Evolutionary conservation across 35 echinoderm and acorn worm species (phyloP), one percentile per base, ranked within the genome.

Genomic region (Acanthaster planci): DNA sequence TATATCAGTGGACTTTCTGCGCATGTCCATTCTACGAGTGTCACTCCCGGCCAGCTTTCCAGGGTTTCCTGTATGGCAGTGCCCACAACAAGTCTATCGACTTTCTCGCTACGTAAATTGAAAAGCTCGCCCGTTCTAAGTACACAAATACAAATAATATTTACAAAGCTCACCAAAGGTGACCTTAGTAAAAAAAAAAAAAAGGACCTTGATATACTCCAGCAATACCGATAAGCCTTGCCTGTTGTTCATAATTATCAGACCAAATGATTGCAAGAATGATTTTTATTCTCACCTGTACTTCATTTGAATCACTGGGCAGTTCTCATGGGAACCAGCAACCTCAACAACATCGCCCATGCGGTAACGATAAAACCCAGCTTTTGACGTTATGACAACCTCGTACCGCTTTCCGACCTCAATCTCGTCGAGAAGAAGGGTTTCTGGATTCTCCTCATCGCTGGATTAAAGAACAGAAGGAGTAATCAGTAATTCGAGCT

Each of bases 361-460:
- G 7, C 84, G 36, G 37, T 78, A 95, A 21, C 93, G 84, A 42
- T 95, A 95, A 0, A 95, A 34, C 6, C 93, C 93, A 40, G 80
- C 59, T 15, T 23, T n/a, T 26, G 84, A 67, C n/a, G 78, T 91
- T 4, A 91, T 12, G n/a, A 95, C 55, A 3, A 95, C 29, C 44
- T 95, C 93, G 56, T 95, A 95, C 2, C 78, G 76, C 67, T 91
- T 30, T 16, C 84, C 93, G 40, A 87, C 75, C 60, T 91, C 80
- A 38, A 95, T 29, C 52, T 95, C 89, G 34, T 95, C 93, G 8
- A 83, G 38, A 1, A 89, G 75, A 21, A 78, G 55, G 2, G 91
- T 89, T 17, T 58, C 32, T 0, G 91, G 80, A 16, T 93, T 18
- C 4, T 51, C 23, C 37, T 79, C 77, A 72, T 27, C 21, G n/a